Percentiles rank a stretch among this genome's conserved stretches.
Conservation (phyloP, 2,797 vertebrate genomes). For the Leucoraja ocellata region DNA sequence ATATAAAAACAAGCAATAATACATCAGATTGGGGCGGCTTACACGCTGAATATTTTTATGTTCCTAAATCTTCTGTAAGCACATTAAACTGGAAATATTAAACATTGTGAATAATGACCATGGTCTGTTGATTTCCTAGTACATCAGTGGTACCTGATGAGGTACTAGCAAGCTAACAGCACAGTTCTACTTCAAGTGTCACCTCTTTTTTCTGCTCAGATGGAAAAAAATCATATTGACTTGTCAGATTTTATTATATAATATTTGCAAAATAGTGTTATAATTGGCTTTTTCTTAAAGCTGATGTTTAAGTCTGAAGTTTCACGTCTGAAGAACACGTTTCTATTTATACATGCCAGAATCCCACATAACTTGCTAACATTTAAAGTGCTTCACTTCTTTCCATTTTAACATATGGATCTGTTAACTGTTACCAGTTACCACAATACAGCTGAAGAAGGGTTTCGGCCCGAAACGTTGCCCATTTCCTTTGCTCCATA, state of each 20-base stretch:
- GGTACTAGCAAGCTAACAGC: background rate
- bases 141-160: background rate
- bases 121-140: background rate
- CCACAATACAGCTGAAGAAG: no score
- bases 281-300: background rate
- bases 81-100: background rate
- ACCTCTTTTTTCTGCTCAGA: background rate
- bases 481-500: no score
- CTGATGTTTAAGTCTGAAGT: no score
- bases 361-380: background rate
- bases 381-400: background rate
- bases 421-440: no score
- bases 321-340: background rate
- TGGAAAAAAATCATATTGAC: background rate
- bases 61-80: background rate
- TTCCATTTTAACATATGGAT: background rate
- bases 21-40: no score
- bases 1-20: background rate
- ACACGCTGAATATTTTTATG: no score
- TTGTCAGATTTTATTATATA: background rate
- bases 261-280: background rate
- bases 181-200: background rate
- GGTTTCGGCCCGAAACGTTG: no score
- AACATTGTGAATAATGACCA: background rate
- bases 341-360: background rate